Base-by-base conservation (phyloP, 2,888 invertebrate species). In the Cenopis cana region DNA sequence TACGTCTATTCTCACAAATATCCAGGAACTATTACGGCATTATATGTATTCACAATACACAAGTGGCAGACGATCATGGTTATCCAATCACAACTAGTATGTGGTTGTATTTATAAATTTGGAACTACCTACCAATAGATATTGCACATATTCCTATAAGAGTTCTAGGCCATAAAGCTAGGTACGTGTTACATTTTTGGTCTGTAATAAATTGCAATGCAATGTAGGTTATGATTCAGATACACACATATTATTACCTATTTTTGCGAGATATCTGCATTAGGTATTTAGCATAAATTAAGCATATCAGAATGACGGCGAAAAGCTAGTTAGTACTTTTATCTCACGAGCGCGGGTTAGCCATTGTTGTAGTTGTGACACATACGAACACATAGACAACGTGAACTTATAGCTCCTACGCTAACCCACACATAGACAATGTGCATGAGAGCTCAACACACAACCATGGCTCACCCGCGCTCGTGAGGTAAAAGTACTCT, bases 21-120 rank as follows among this genome's bases (percentile, higher is more conserved):
- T 41, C 41, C 41, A 41, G 14, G 5, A 41, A 41, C 14, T 11
- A 41, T 14, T 41, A 0, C 9, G 1, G 6, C 41, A 41, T 12
- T 41, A 41, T 41, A 41, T 41, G 41, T 41, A 41, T 41, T 41
- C 41, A 41, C 14, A 14, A 41, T 14, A 41, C 11, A 41, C 14
- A 41, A 41, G 41, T 14, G 41, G 14, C 14, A 14, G 14, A 41
- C 6, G 5, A 41, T 41, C 41, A 41, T 14, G 41, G 14, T 14
- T 41, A n/a, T 41, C 6, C n/a, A 55, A 4, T 29, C 1, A 10
- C n/a, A 6, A 41, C 41, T n/a, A 54, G 12, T 4, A 14, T n/a
- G 24, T 46, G 54, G 46, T 61, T 54, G 17, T n/a, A n/a, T n/a
- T n/a, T 41, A 55, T 61, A 20, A 41, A 59, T 68, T 38, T 12